A percentile compares a stretch with the other conserved stretches of the same genome.
Evolutionary conservation across 2,113 vertebrate genomes (phyloP).

Genomic region (Greenwoodochromis staneri): DNA sequence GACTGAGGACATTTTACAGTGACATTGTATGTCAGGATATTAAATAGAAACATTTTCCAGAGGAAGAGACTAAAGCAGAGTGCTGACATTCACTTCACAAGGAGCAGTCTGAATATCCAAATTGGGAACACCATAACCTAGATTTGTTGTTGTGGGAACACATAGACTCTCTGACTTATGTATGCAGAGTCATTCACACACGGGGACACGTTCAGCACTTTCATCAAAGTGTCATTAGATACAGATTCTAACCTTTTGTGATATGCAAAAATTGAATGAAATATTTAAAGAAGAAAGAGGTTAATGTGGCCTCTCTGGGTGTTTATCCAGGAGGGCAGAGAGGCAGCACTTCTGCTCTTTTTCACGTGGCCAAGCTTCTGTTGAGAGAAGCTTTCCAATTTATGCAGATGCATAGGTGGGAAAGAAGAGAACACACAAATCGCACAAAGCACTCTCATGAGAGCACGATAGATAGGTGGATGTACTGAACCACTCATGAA

Average conservation of each 20-base stretch:
- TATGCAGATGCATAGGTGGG: neutral
- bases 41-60: neutral
- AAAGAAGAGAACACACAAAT: neutral
- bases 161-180: neutral
- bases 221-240: conserved; percentile 5
- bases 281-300: conserved; percentile 23
- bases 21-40: neutral
- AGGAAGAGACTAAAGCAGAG: neutral
- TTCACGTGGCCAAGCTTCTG: neutral
- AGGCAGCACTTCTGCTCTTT: neutral
- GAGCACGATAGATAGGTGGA: neutral
- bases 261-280: conserved; percentile 32
- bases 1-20: neutral
- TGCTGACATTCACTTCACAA: conserved; percentile 11
- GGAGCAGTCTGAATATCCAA: neutral
- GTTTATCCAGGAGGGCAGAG: conserved; percentile 21
- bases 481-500: conserved; percentile 1
- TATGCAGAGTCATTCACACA: neutral
- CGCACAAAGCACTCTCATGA: neutral
- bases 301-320: conserved; percentile 5
- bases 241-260: conserved; percentile 21
- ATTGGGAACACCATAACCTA: neutral
- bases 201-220: neutral
- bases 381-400: neutral
- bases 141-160: conserved; percentile 8